These are phyloP conservation scores for Brachyistius frenatus DNA, from an alignment of 2,113 vertebrate species.

Conservation along the genomic window DNA sequence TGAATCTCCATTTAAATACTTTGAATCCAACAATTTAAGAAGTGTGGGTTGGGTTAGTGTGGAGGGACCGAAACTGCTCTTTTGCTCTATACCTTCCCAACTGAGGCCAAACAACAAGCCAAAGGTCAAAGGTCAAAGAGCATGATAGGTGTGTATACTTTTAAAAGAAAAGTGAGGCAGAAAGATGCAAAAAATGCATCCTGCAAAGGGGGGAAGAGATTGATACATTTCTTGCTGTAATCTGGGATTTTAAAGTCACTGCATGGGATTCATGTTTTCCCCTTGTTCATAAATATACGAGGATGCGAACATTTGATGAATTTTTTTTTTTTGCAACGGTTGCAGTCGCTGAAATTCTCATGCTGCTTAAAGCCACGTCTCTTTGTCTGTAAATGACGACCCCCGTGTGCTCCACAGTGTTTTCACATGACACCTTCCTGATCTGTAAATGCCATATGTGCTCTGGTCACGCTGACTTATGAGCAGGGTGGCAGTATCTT, in stretches of 20 bases:
- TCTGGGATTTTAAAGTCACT: no score
- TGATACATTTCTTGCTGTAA: no score
- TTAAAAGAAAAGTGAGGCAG: no score
- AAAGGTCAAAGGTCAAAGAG: neutral
- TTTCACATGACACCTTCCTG: neutral
- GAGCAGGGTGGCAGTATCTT: conserved; percentile 37
- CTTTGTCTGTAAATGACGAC: no score
- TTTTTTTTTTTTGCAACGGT: conserved; percentile 16
- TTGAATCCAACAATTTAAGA: no score
- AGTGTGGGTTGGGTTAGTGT: no score
- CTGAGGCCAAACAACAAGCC: neutral
- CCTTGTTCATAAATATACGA: no score
- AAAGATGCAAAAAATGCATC: no score
- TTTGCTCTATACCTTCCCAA: neutral
- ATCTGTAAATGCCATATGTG: conserved; percentile 9
- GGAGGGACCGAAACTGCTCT: neutral
- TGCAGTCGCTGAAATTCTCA: neutral
- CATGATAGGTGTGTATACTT: neutral
- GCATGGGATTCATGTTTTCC: no score
- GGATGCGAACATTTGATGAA: neutral
- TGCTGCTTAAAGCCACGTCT: neutral
- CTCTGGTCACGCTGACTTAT: conserved; percentile 29
- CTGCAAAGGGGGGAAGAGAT: no score
- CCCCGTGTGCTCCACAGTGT: neutral
- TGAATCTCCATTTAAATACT: neutral